phyloP scores from a whole-genome alignment of 2,113 vertebrate genomes.

The Entomyzon cyanotis region DNA sequence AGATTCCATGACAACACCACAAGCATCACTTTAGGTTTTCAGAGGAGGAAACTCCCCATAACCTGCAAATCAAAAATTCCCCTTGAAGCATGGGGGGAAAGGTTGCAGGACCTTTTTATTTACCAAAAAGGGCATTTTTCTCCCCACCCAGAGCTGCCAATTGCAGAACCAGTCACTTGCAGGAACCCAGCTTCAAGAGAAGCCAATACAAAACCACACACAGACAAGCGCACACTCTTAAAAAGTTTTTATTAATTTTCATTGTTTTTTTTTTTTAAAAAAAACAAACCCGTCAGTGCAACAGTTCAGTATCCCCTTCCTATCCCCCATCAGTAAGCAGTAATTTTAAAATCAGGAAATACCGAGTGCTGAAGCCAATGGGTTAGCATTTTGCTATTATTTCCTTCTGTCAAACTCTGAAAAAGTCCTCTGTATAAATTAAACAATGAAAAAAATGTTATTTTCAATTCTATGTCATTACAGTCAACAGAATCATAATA shows the following conservation, averaged over 20 bases:
- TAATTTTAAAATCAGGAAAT: conserved; percentile 78
- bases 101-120: neutral
- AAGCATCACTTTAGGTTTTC: neutral
- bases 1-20: neutral
- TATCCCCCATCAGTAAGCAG: conserved; percentile 76
- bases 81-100: neutral
- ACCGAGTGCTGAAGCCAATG: conserved; percentile 80
- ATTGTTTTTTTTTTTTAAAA: conserved; percentile 75
- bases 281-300: conserved; percentile 81
- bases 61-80: neutral
- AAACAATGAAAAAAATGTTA: conserved; percentile 81
- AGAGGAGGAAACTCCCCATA: accelerated
- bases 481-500: conserved; percentile 83
- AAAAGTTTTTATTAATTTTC: conserved; percentile 85
- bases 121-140: neutral
- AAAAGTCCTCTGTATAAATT: conserved; percentile 87
- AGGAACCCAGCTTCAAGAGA: neutral
- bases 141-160: neutral
- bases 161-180: neutral
- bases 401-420: conserved; percentile 82
- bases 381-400: conserved; percentile 83
- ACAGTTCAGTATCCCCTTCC: conserved; percentile 77
- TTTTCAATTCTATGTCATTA: conserved; percentile 84
- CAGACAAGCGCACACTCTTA: conserved; percentile 67
- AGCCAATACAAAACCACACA: conserved; percentile 39